Evolutionary conservation across 1,140 invertebrate genomes (phyloP).

Genomic region (Drosophila mayri): DNA sequence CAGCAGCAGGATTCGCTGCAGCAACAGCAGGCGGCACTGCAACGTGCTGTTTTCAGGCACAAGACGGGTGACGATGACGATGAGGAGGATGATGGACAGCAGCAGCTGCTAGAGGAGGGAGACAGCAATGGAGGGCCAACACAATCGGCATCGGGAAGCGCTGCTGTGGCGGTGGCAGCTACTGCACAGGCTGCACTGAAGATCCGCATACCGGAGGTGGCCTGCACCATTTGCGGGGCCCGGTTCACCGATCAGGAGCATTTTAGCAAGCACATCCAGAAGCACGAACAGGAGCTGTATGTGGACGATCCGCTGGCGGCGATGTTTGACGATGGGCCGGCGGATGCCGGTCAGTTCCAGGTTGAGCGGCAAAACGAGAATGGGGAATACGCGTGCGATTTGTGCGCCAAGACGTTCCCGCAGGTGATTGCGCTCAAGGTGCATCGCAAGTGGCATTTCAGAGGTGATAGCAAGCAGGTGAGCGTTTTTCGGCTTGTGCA

Average conservation of each 20-base stretch:
- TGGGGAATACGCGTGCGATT: slow-evolving; percentile 83
- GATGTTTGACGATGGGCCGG: slow-evolving; percentile 83
- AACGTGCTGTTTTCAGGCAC: slow-evolving; percentile 61
- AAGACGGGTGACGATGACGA: slow-evolving; percentile 82
- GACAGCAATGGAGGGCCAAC: neutral
- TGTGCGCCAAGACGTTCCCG: slow-evolving; percentile 83
- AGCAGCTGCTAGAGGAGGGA: slow-evolving; percentile 4
- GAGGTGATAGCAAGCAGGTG: slow-evolving; percentile 85
- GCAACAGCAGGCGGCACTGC: slow-evolving; percentile 18
- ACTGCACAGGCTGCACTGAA: slow-evolving; percentile 34
- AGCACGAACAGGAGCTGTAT: slow-evolving; percentile 82
- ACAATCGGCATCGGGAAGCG: slow-evolving; percentile 1
- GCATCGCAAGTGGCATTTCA: slow-evolving; percentile 85
- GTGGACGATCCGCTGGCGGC: slow-evolving; percentile 81
- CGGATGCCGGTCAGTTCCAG: slow-evolving; percentile 80
- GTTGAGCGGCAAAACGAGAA: slow-evolving; percentile 82
- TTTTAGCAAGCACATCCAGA: slow-evolving; percentile 81
- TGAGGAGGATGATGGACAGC: slow-evolving; percentile 66
- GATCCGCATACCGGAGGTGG: slow-evolving; percentile 78
- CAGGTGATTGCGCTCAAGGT: slow-evolving; percentile 84
- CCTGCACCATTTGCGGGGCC: slow-evolving; percentile 79
- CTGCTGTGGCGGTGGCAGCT: neutral
- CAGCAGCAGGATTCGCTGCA: slow-evolving; percentile 46
- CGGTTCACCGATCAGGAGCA: slow-evolving; percentile 81
- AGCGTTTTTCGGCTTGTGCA: slow-evolving; percentile 85